phyloP scores from a whole-genome alignment of 1,140 invertebrate genomes.

The Platyscapa corneri region DNA sequence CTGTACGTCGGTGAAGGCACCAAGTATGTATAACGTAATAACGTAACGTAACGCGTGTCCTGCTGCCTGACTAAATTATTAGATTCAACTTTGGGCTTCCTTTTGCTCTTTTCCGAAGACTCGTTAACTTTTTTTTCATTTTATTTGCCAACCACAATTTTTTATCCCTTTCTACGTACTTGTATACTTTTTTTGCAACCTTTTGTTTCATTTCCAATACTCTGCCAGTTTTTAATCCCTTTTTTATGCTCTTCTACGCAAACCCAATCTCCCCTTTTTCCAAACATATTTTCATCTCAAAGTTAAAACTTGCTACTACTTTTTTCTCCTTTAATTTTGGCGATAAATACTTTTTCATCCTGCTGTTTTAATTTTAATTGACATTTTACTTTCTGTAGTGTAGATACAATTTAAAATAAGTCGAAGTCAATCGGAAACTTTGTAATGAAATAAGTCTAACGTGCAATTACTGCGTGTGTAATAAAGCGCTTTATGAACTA shows the following conservation, averaged over 20 bases:
- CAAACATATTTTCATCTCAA: conserved; percentile 34
- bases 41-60: conserved; percentile 5
- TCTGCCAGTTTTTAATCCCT: conserved; percentile 31
- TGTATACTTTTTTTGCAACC: neutral
- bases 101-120: conserved; percentile 31
- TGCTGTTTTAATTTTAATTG: neutral
- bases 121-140: conserved; percentile 53
- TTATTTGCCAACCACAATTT: neutral
- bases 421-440: too few relatives aligned
- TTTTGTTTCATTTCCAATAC: neutral
- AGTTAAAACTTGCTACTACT: conserved; percentile 16
- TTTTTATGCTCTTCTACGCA: conserved; percentile 20
- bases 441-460: too few relatives aligned
- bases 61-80: conserved; percentile 58
- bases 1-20: neutral
- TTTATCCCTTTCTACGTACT: neutral
- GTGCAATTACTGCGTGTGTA: too few relatives aligned
- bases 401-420: too few relatives aligned
- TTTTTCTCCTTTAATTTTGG: neutral
- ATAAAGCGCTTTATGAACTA: too few relatives aligned
- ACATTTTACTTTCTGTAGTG: neutral
- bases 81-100: conserved; percentile 52
- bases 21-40: conserved; percentile 26
- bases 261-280: conserved; percentile 32
- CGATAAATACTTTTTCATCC: neutral